phyloP scores from a whole-genome alignment of 1,140 invertebrate species.

The Dendroctonus valens region DNA sequence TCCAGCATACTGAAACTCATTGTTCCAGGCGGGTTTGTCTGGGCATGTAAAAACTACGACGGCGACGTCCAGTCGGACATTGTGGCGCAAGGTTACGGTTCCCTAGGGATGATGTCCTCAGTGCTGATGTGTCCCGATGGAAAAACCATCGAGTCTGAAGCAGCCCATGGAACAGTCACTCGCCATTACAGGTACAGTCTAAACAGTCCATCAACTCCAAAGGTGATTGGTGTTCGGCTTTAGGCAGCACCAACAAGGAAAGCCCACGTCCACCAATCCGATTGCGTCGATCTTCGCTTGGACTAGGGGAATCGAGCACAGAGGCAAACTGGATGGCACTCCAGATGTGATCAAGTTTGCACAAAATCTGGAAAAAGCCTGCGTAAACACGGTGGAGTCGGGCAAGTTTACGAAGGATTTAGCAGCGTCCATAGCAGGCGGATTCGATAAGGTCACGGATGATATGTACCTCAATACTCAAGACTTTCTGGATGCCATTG shows the following conservation, averaged over 20 bases:
- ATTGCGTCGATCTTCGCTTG: slow-evolving; percentile 92
- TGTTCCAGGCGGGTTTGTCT: slow-evolving; percentile 76
- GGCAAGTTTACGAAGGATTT: slow-evolving; percentile 93
- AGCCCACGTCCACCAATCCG: slow-evolving; percentile 85
- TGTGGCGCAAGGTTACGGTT: slow-evolving; percentile 83
- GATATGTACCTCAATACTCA: slow-evolving; percentile 81
- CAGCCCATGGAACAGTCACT: slow-evolving; percentile 90
- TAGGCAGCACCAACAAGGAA: slow-evolving; percentile 73
- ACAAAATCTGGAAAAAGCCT: slow-evolving; percentile 62
- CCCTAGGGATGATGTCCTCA: slow-evolving; percentile 89
- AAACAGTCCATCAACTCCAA: not conserved
- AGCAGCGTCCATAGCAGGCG: slow-evolving; percentile 85
- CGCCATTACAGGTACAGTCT: slow-evolving; percentile 71
- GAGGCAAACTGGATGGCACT: slow-evolving; percentile 80
- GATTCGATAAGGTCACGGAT: slow-evolving; percentile 70
- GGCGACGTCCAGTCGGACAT: slow-evolving; percentile 90
- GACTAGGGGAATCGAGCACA: slow-evolving; percentile 80
- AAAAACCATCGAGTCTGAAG: slow-evolving; percentile 87
- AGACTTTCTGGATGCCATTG: slow-evolving; percentile 81
- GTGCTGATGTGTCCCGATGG: slow-evolving; percentile 90
- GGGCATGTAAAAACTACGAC: slow-evolving; percentile 92
- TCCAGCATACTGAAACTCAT: not conserved
- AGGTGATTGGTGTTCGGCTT: slow-evolving; percentile 22
- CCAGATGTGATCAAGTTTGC: slow-evolving; percentile 64
- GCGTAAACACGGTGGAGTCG: slow-evolving; percentile 81